A percentile compares a stretch with the other conserved stretches of the same genome.
These are phyloP conservation scores for Monoplex corrugatus DNA, from an alignment of 2,888 invertebrate species.

Conservation along the genomic window DNA sequence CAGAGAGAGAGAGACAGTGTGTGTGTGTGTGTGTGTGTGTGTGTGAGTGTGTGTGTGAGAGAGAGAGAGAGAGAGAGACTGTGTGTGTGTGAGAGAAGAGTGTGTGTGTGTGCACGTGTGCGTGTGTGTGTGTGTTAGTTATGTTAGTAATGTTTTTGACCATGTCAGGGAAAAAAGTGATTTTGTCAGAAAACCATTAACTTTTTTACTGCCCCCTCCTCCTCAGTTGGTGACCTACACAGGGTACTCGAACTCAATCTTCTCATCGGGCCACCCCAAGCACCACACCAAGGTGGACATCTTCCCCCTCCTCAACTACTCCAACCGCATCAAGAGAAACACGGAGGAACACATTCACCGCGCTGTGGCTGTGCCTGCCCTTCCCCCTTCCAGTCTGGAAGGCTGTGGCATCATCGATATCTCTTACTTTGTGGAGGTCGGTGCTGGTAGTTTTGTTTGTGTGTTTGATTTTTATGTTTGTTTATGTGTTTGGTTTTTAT, in stretches of 20 bases:
- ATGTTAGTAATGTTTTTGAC: no score
- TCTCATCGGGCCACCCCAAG: constrained; percentile 85
- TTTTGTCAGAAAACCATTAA: no score
- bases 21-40: background rate
- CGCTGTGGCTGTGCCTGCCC: constrained; percentile 94
- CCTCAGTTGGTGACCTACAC: constrained; percentile 69
- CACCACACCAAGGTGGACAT: constrained; percentile 71
- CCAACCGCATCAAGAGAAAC: constrained; percentile 91
- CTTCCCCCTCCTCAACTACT: constrained; percentile 87
- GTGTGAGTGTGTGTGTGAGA: background rate
- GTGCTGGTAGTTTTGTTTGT: constrained; percentile 16
- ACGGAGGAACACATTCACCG: constrained; percentile 93
- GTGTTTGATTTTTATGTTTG: background rate
- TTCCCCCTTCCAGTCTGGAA: constrained; percentile 95
- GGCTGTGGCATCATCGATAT: constrained; percentile 97
- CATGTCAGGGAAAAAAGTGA: no score
- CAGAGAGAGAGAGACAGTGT: background rate
- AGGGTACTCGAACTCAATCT: constrained; percentile 68
- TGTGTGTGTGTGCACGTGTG: constrained; percentile 2
- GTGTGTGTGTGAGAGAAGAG: background rate
- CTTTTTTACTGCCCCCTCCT: no score
- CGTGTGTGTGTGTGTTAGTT: no score
- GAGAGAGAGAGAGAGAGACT: background rate
- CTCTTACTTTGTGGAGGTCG: constrained; percentile 85
- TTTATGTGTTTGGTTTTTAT: background rate